Conservation (phyloP, 2,113 vertebrate genomes). For the Rhinogobius similis region DNA sequence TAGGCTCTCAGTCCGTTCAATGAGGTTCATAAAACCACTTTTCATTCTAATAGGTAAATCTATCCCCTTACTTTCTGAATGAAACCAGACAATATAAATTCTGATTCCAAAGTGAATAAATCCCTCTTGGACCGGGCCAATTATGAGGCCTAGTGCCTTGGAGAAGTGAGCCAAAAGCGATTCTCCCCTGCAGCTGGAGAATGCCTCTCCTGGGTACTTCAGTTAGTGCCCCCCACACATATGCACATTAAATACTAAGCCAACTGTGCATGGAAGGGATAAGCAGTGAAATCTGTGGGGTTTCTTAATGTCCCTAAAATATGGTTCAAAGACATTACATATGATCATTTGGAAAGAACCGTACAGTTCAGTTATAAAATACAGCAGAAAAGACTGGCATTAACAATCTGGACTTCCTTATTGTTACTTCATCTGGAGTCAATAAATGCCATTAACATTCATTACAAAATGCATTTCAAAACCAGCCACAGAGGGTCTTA, state of each 20-base stretch:
- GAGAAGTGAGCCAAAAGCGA: slow-evolving; percentile 14
- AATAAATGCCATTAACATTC: slow-evolving; percentile 30
- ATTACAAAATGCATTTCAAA: slow-evolving; percentile 14
- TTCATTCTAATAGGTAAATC: slow-evolving; percentile 48
- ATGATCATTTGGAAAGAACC: slow-evolving; percentile 48
- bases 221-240: slow-evolving; percentile 31
- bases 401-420: slow-evolving; percentile 29
- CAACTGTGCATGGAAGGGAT: slow-evolving; percentile 32
- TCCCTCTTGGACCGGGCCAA: slow-evolving; percentile 49
- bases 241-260: slow-evolving; percentile 41
- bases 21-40: slow-evolving; percentile 38
- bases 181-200: slow-evolving; percentile 42
- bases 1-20: slow-evolving; percentile 18
- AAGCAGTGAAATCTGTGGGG: slow-evolving; percentile 29
- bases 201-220: slow-evolving; percentile 31
- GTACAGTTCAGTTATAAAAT: slow-evolving; percentile 26
- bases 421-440: slow-evolving; percentile 37
- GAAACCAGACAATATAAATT: slow-evolving; percentile 59
- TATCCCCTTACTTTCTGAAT: slow-evolving; percentile 49
- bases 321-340: slow-evolving; percentile 50
- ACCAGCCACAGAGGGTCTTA: background rate
- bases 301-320: slow-evolving; percentile 34
- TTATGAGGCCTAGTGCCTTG: slow-evolving; percentile 37
- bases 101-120: slow-evolving; percentile 64
- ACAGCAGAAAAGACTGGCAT: slow-evolving; percentile 17